These are phyloP conservation scores for Thomomys bottae DNA, from an alignment of 2,113 vertebrate genomes.

Conservation along the genomic window DNA sequence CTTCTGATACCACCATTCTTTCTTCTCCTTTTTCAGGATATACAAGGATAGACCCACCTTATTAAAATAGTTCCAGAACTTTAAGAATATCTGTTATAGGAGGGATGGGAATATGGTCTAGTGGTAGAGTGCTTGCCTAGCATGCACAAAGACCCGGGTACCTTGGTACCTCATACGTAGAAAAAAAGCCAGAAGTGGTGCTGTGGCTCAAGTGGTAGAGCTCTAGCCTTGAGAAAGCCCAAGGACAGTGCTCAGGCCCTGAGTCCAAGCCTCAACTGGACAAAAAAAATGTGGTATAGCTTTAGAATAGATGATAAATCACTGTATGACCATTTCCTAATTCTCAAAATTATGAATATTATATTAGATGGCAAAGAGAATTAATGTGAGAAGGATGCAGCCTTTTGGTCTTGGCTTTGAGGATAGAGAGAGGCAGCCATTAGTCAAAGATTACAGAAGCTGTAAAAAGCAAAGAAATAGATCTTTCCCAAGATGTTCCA, in stretches of 20 bases:
- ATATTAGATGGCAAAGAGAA: constrained; percentile 11
- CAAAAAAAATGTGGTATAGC: background rate
- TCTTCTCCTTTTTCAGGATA: background rate
- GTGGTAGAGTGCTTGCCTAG: no score
- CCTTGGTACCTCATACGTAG: no score
- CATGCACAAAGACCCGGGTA: no score
- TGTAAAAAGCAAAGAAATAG: no score
- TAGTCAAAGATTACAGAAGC: no score
- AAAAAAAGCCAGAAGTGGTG: no score
- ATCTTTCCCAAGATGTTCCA: background rate
- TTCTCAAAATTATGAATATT: background rate
- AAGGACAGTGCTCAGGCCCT: no score
- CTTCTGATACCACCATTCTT: background rate
- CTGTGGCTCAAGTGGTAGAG: no score
- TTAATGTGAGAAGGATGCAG: background rate
- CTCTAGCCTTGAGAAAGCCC: no score
- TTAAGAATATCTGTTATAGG: constrained; percentile 23
- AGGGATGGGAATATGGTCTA: background rate
- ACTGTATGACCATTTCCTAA: background rate
- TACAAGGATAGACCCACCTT: background rate
- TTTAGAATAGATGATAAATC: background rate
- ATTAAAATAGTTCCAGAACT: constrained; percentile 10
- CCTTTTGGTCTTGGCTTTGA: background rate
- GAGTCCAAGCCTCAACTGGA: no score
- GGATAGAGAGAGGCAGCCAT: background rate